Conservation (phyloP, 2,888 invertebrate genomes). For the Himalopsyche anomala region DNA sequence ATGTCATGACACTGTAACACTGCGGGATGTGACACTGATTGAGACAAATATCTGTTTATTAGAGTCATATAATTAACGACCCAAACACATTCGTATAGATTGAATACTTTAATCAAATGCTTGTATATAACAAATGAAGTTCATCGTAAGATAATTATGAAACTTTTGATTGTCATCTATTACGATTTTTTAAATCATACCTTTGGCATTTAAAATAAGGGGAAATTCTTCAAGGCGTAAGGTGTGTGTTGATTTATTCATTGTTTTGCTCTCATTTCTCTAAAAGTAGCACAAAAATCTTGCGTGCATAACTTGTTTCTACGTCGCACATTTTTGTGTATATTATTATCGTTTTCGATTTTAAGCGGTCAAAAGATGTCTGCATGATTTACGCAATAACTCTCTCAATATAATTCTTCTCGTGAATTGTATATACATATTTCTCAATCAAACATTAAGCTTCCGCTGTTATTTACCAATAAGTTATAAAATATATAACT, state of each 20-base stretch:
- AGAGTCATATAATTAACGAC: background rate
- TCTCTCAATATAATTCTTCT: background rate
- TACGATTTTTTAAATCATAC: background rate
- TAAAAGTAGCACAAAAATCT: slow-evolving; percentile 14
- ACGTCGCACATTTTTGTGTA: slow-evolving; percentile 2
- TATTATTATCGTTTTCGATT: background rate
- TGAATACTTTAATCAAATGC: background rate
- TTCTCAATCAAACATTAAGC: background rate
- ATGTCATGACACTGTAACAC: slow-evolving; percentile 32
- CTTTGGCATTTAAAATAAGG: slow-evolving; percentile 6
- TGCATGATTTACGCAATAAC: background rate
- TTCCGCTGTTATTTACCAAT: background rate
- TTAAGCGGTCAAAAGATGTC: slow-evolving; percentile 1
- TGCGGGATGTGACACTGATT: slow-evolving; percentile 38
- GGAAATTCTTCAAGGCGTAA: slow-evolving; percentile 34
- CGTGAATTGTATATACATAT: background rate
- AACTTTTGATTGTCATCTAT: slow-evolving; percentile 35
- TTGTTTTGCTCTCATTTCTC: slow-evolving; percentile 23
- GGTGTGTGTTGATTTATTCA: slow-evolving; percentile 12
- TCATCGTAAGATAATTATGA: background rate
- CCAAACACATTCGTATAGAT: background rate
- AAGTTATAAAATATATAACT: no score
- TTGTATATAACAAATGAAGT: background rate
- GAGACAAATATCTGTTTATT: slow-evolving; percentile 1
- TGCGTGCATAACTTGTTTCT: slow-evolving; percentile 36